These are phyloP conservation scores for Heliconius ismenius DNA, from an alignment of 2,888 invertebrate species.

Conservation along the genomic window DNA sequence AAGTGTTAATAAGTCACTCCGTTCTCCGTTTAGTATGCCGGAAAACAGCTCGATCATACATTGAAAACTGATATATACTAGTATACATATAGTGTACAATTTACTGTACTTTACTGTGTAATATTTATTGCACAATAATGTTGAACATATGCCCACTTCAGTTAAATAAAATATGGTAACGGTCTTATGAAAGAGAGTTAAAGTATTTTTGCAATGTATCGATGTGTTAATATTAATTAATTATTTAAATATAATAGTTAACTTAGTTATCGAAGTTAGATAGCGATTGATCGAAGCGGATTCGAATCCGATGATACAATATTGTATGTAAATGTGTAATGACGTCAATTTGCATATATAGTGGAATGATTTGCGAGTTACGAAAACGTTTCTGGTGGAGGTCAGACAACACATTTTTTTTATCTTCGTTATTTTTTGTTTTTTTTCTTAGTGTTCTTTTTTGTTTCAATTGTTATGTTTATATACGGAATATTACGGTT, in stretches of 20 bases:
- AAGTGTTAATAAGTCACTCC: not conserved
- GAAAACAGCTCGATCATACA: not conserved
- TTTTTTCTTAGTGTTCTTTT: not conserved
- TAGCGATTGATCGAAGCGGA: constrained; percentile 5
- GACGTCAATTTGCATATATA: constrained; percentile 31
- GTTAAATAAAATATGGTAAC: not conserved
- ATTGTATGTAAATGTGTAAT: constrained; percentile 6
- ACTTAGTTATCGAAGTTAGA: constrained; percentile 10
- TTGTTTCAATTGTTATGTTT: too few species aligned
- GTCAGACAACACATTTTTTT: not conserved
- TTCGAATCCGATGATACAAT: constrained; percentile 3
- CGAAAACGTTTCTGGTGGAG: constrained; percentile 34
- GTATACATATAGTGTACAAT: too few species aligned
- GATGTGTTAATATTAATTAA: constrained; percentile 14
- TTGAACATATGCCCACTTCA: not conserved
- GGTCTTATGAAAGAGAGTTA: constrained; percentile 15
- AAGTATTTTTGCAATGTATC: constrained; percentile 13
- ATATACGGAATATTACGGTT: too few species aligned
- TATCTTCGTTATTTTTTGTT: not conserved
- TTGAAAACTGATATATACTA: not conserved
- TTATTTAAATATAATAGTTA: constrained; percentile 6
- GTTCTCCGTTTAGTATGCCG: not conserved
- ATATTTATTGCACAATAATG: not conserved
- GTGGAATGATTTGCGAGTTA: constrained; percentile 20
- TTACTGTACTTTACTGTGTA: not conserved